phyloP scores from a whole-genome alignment of 2,888 invertebrate species.

The Hesperia comma region DNA sequence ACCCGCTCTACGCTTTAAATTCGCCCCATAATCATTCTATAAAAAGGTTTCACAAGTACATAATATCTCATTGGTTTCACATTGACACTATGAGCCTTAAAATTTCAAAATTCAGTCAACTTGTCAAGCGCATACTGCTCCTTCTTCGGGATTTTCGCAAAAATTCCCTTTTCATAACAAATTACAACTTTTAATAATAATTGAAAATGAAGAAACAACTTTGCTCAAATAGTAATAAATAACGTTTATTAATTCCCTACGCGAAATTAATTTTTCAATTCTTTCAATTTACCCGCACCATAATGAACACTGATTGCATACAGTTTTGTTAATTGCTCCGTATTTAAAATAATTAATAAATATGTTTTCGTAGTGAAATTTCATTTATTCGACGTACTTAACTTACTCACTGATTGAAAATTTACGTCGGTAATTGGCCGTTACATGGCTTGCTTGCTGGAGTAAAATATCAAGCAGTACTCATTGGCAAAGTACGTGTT shows the following conservation, averaged over 20 bases:
- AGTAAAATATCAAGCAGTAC: slow-evolving; percentile 7
- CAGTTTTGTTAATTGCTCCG: slow-evolving; percentile 29
- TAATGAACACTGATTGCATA: slow-evolving; percentile 29
- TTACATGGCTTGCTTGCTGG: slow-evolving; percentile 15
- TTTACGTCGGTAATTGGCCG: slow-evolving; percentile 24
- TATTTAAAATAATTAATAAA: slow-evolving; percentile 29
- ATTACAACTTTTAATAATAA: too few relatives aligned
- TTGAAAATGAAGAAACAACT: too few relatives aligned
- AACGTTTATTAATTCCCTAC: background rate
- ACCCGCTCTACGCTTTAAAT: too few relatives aligned
- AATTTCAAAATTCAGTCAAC: too few relatives aligned
- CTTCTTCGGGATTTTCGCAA: too few relatives aligned
- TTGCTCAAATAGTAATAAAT: too few relatives aligned
- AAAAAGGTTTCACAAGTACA: too few relatives aligned
- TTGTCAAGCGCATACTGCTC: too few relatives aligned
- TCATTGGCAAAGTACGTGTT: background rate
- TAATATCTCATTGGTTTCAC: too few relatives aligned
- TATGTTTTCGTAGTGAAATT: slow-evolving; percentile 25
- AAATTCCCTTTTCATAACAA: too few relatives aligned
- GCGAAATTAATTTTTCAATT: slow-evolving; percentile 6
- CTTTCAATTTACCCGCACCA: slow-evolving; percentile 2
- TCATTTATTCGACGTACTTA: slow-evolving; percentile 10
- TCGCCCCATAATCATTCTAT: too few relatives aligned
- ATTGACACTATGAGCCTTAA: too few relatives aligned
- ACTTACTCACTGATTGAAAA: slow-evolving; percentile 22